phyloP scores from a whole-genome alignment of 1,140 invertebrate genomes.

The Polypedilum pembai region DNA sequence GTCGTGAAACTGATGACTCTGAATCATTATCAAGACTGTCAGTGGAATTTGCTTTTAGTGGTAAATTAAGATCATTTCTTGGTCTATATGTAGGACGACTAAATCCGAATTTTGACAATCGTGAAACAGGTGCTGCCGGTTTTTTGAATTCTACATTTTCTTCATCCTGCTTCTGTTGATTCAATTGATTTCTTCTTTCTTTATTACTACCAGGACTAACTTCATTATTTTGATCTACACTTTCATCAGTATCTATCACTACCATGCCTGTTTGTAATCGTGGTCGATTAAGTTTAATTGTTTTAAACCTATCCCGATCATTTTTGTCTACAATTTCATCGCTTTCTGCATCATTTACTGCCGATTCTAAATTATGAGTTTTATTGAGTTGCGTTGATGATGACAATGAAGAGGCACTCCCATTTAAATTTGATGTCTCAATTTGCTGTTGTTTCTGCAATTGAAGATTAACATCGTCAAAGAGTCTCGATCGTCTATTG shows the following conservation, averaged over 20 bases:
- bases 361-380: constrained; percentile 36
- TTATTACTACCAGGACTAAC: neutral
- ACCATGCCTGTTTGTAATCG: constrained; percentile 33
- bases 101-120: neutral
- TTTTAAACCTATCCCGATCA: constrained; percentile 42
- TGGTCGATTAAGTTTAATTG: constrained; percentile 39
- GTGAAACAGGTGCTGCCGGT: neutral
- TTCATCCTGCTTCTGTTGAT: neutral
- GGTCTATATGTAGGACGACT: neutral
- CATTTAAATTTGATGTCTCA: neutral
- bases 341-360: constrained; percentile 21
- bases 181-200: constrained; percentile 16
- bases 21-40: constrained; percentile 21
- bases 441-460: constrained; percentile 16
- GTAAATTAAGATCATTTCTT: constrained; percentile 4
- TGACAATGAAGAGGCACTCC: constrained; percentile 32
- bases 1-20: neutral
- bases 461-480: constrained; percentile 37
- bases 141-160: neutral
- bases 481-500: constrained; percentile 40
- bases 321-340: constrained; percentile 30
- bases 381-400: constrained; percentile 32
- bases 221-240: neutral
- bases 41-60: constrained; percentile 14
- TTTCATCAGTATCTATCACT: neutral